These are phyloP conservation scores for Triplophysa rosa DNA, from an alignment of 2,113 vertebrate species.

Conservation along the genomic window DNA sequence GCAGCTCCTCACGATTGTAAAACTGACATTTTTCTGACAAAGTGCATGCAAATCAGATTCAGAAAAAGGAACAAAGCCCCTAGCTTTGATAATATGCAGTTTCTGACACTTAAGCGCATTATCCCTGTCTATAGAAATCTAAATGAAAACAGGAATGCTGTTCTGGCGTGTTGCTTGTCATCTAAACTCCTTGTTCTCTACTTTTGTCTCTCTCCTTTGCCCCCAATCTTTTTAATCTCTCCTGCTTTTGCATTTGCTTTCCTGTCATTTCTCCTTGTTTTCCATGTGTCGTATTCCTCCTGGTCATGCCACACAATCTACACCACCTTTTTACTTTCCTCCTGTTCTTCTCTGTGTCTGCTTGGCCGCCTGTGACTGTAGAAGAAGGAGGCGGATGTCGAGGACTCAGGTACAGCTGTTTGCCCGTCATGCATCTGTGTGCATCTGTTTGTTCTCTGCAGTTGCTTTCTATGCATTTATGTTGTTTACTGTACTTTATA, in stretches of 20 bases:
- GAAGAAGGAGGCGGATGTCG: constrained; percentile 56
- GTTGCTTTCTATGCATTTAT: not conserved
- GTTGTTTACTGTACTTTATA: not conserved
- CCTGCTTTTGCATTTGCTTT: not conserved
- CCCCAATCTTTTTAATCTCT: constrained; percentile 4
- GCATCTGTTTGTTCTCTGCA: not conserved
- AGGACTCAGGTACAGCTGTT: constrained; percentile 54
- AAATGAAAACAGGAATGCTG: not conserved
- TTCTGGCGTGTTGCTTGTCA: constrained; percentile 26
- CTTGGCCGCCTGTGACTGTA: constrained; percentile 34
- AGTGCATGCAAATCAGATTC: constrained; percentile 41
- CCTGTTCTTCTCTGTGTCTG: constrained; percentile 15
- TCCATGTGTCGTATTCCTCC: not conserved
- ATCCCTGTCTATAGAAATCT: not conserved
- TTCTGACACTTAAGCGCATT: not conserved
- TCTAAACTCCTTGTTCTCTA: constrained; percentile 43
- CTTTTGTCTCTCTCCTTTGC: constrained; percentile 33
- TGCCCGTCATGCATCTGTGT: constrained; percentile 6
- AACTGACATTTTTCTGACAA: constrained; percentile 30
- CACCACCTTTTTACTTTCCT: constrained; percentile 13
- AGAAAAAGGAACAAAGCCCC: not conserved
- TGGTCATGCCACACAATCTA: constrained; percentile 25
- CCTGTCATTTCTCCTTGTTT: constrained; percentile 22
- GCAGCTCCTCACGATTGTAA: constrained; percentile 25
- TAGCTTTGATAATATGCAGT: not conserved